Percentiles rank a stretch among this genome's conserved stretches.
These are phyloP conservation scores for Calosoma granatense DNA, from an alignment of 1,140 invertebrate species.

Conservation along the genomic window DNA sequence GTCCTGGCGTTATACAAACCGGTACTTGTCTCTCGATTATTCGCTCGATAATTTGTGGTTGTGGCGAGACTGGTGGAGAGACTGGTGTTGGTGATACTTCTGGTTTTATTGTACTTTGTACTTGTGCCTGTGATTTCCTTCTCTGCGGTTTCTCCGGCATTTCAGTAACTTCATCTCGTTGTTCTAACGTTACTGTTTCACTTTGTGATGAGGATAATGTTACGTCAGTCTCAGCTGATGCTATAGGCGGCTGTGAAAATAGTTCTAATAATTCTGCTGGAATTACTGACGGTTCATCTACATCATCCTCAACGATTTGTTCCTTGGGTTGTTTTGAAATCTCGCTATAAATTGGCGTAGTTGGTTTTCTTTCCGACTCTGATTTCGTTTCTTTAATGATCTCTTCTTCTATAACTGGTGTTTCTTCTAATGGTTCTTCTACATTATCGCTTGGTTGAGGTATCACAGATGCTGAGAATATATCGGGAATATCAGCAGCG, in stretches of 20 bases:
- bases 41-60: conserved; percentile 18
- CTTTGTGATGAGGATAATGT: neutral
- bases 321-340: conserved; percentile 11
- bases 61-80: conserved; percentile 15
- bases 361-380: neutral
- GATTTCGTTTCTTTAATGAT: neutral
- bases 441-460: neutral
- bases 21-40: conserved; percentile 21
- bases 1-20: conserved; percentile 14
- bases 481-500: neutral
- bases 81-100: neutral
- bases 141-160: conserved; percentile 7
- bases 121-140: neutral
- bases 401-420: neutral
- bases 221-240: neutral
- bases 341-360: too few species aligned
- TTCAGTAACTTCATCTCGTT: neutral
- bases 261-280: too few species aligned
- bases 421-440: neutral
- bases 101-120: neutral
- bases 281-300: neutral
- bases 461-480: neutral
- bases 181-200: neutral
- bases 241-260: too few species aligned
- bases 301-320: conserved; percentile 18